These are phyloP conservation scores for Calidris pugnax DNA, from an alignment of 2,113 vertebrate species.

Conservation along the genomic window DNA sequence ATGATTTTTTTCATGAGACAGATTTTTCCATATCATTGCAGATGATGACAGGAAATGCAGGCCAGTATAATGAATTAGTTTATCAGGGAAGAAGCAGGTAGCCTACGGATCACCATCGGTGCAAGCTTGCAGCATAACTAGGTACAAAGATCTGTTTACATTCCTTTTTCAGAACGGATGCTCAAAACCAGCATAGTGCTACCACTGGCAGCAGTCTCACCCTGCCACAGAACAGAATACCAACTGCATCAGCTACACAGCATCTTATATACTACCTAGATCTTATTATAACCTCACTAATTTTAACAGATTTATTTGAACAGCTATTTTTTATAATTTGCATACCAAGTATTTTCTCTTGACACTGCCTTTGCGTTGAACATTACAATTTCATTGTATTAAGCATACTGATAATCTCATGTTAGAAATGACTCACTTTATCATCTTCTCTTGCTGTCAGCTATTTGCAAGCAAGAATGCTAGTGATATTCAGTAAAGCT, in stretches of 20 bases:
- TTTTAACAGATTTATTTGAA: neutral
- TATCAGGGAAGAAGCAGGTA: neutral
- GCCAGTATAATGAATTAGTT: neutral
- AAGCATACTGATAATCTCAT: neutral
- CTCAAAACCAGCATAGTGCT: neutral
- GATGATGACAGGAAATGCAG: neutral
- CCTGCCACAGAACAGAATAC: neutral
- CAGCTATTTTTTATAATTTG: neutral
- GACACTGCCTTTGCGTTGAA: neutral
- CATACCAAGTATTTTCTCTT: neutral
- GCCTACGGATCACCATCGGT: neutral
- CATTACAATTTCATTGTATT: neutral
- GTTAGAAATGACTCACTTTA: neutral
- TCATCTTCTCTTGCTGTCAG: neutral
- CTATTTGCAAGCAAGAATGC: neutral
- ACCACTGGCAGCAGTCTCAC: neutral
- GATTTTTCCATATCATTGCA: conserved; percentile 5
- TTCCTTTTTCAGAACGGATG: neutral
- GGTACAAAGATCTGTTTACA: neutral
- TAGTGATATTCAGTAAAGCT: neutral
- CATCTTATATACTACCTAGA: neutral
- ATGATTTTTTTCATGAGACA: neutral
- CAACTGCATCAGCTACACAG: neutral
- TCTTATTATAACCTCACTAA: neutral
- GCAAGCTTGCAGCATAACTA: neutral